Percentiles rank a stretch among this genome's conserved stretches.
Conservation (phyloP, 2,888 invertebrate species). For the Morinoia aosen region DNA sequence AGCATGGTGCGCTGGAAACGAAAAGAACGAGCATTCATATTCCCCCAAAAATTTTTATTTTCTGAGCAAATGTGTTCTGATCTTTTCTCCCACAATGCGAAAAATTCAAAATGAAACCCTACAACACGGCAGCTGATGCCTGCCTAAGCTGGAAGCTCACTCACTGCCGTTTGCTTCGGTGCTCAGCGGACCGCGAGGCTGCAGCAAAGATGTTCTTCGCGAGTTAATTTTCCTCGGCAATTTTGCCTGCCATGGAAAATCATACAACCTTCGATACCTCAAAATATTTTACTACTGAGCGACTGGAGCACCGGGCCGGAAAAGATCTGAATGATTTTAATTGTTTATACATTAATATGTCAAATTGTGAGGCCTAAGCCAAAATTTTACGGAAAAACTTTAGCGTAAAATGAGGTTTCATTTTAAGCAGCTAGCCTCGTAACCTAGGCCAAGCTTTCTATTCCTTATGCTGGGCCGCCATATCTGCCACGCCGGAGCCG, state of each 20-base stretch:
- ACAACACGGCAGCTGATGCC: not conserved
- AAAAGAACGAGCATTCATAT: not conserved
- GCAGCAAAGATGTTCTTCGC: not conserved
- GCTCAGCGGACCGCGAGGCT: not conserved
- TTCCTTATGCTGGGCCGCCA: not conserved
- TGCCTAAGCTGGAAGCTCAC: not conserved
- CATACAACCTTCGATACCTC: slow-evolving; percentile 45
- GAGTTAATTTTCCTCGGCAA: not conserved
- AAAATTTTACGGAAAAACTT: not conserved
- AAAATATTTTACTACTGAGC: not conserved
- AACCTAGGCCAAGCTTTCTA: not conserved
- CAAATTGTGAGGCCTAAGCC: not conserved
- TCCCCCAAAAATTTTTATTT: not conserved
- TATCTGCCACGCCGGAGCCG: not conserved
- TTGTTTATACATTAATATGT: not conserved
- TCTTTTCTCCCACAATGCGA: not conserved
- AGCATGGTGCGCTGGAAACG: slow-evolving; percentile 17
- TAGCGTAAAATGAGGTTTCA: not conserved
- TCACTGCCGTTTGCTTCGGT: not conserved
- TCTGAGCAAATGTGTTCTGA: not conserved
- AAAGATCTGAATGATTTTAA: not conserved
- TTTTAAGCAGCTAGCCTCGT: not conserved
- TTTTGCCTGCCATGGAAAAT: slow-evolving; percentile 28
- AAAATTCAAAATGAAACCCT: not conserved
- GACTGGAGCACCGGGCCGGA: not conserved